Evolutionary conservation across 2,113 vertebrate species (phyloP).

Genomic region (Campylomormyrus numenius): DNA sequence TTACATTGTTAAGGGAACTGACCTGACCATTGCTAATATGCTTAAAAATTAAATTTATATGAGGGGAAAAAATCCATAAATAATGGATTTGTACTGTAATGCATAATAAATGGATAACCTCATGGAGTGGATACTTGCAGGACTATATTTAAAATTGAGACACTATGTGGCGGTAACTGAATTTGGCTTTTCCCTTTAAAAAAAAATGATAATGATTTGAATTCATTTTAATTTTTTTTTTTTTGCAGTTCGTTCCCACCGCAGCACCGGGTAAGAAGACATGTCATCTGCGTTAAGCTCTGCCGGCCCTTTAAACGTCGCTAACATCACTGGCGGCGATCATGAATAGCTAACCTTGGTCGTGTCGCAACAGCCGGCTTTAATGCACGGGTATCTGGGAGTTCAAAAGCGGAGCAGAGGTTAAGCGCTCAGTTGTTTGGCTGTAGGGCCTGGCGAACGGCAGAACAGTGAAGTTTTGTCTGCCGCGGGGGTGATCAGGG

Average conservation of each 20-base stretch:
- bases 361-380: slow-evolving; percentile 26
- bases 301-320: slow-evolving; percentile 10
- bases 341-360: slow-evolving; percentile 35
- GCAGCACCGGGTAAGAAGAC: neutral
- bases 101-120: slow-evolving; percentile 2
- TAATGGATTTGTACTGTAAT: neutral
- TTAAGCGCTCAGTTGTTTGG: slow-evolving; percentile 29
- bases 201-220: neutral
- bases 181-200: neutral
- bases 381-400: slow-evolving; percentile 25
- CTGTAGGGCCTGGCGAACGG: neutral
- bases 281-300: slow-evolving; percentile 5
- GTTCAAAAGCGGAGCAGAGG: slow-evolving; percentile 34
- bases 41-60: neutral
- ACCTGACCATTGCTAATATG: neutral
- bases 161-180: neutral
- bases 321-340: slow-evolving; percentile 1
- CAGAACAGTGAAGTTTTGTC: slow-evolving; percentile 40
- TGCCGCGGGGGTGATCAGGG: slow-evolving; percentile 18
- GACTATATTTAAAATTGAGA: neutral
- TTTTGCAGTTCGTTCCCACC: neutral
- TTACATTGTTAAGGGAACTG: neutral
- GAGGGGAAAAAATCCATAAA: neutral
- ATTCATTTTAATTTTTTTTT: neutral
- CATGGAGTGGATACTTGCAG: neutral